These are phyloP conservation scores for Priapulus caudatus DNA, from an alignment of 2,888 invertebrate species.

Conservation along the genomic window DNA sequence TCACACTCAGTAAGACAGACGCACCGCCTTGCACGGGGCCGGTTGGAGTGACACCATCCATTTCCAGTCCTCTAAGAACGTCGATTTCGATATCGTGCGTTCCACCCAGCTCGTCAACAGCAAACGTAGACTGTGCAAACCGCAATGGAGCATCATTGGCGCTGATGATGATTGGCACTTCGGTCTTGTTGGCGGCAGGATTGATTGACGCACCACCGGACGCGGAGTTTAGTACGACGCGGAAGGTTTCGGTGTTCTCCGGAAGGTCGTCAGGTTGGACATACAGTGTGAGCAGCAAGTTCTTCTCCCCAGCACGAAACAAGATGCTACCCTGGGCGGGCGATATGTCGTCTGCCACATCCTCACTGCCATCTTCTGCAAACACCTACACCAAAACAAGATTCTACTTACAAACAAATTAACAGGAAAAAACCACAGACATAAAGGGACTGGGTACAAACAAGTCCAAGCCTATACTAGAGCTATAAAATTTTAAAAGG, in stretches of 20 bases:
- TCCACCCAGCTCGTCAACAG: slow-evolving; percentile 27
- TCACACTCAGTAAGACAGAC: slow-evolving; percentile 25
- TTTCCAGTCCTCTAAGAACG: slow-evolving; percentile 28
- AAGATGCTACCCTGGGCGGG: slow-evolving; percentile 25
- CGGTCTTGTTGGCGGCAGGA: slow-evolving; percentile 12
- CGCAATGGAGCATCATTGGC: slow-evolving; percentile 35
- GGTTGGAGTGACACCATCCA: slow-evolving; percentile 25
- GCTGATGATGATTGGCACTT: slow-evolving; percentile 24
- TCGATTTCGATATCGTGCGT: slow-evolving; percentile 19
- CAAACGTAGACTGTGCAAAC: slow-evolving; percentile 28
- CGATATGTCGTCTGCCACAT: slow-evolving; percentile 24
- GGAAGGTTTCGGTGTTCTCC: slow-evolving; percentile 31
- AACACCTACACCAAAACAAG: not conserved
- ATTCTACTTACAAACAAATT: not conserved
- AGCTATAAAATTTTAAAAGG: no score
- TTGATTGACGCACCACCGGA: slow-evolving; percentile 24
- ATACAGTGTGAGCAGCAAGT: slow-evolving; percentile 24
- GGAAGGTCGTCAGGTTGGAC: slow-evolving; percentile 30
- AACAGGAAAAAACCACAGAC: not conserved
- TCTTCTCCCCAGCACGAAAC: slow-evolving; percentile 24
- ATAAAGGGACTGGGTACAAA: no score
- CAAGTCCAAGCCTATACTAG: no score
- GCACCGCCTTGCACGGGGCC: slow-evolving; percentile 26
- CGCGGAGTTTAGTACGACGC: slow-evolving; percentile 24
- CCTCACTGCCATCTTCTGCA: slow-evolving; percentile 15